A percentile compares a stretch with the other conserved stretches of the same genome.
phyloP scores from a whole-genome alignment of 2,797 vertebrate species.

The Artibeus lituratus region DNA sequence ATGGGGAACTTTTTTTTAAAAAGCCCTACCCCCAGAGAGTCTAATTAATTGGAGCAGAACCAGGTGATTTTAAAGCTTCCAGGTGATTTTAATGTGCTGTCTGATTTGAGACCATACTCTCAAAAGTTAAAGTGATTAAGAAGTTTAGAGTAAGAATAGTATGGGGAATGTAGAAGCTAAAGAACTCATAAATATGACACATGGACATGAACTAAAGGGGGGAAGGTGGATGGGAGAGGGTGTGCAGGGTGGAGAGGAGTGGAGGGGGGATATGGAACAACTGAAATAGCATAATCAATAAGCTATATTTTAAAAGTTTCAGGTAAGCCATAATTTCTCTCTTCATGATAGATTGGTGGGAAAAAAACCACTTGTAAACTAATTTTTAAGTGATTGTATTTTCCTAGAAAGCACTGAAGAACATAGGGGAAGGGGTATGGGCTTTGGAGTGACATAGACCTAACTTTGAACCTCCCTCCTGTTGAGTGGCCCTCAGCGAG shows the following conservation, averaged over 20 bases:
- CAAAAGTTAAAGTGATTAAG: not conserved
- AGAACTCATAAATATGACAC: no score
- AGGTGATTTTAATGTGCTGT: not conserved
- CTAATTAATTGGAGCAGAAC: not conserved
- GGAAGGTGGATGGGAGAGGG: no score
- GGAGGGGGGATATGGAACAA: no score
- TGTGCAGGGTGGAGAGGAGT: no score
- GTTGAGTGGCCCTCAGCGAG: not conserved
- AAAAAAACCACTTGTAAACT: not conserved
- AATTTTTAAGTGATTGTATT: not conserved
- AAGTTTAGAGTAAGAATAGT: not conserved
- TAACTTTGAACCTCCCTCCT: not conserved
- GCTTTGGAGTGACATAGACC: not conserved
- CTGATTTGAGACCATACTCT: not conserved
- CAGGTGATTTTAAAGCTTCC: not conserved
- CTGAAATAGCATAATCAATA: no score
- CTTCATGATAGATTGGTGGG: not conserved
- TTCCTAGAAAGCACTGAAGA: constrained; percentile 24
- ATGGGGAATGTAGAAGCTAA: no score
- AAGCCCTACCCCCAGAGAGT: not conserved
- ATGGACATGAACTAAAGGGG: no score
- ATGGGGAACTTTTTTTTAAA: not conserved
- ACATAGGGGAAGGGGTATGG: not conserved
- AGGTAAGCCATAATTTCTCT: not conserved
- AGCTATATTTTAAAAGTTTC: not conserved